phyloP scores from a whole-genome alignment of 2,888 invertebrate species.

The Apodemia mormo region DNA sequence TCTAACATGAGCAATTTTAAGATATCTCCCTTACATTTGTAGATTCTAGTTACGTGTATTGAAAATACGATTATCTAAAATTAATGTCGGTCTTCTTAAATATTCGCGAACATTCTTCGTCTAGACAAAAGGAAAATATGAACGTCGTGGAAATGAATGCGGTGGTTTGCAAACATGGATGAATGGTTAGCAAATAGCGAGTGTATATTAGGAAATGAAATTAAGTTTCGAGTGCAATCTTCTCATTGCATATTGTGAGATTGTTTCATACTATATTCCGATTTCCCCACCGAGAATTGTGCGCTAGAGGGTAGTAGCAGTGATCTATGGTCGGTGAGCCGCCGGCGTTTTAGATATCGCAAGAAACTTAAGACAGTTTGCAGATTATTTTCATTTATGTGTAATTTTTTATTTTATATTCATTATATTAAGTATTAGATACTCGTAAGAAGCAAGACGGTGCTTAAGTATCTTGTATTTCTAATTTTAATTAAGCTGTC shows the following conservation, averaged over 20 bases:
- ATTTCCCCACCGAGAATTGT: constrained; percentile 33
- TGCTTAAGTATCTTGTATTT: too few relatives aligned
- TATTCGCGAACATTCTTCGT: constrained; percentile 78
- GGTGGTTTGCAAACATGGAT: constrained; percentile 66
- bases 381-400: constrained; percentile 40
- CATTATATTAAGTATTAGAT: neutral
- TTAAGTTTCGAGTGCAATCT: constrained; percentile 71
- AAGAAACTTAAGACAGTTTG: constrained; percentile 39
- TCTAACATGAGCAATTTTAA: constrained; percentile 80
- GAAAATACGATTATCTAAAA: constrained; percentile 31
- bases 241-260: constrained; percentile 53
- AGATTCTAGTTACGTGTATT: constrained; percentile 28
- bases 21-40: constrained; percentile 70
- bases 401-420: constrained; percentile 27
- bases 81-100: constrained; percentile 59
- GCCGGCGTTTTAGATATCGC: constrained; percentile 42
- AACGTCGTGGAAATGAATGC: constrained; percentile 64
- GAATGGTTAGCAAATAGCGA: constrained; percentile 69
- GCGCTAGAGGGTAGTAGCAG: constrained; percentile 34
- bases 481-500: too few relatives aligned
- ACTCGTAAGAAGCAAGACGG: too few relatives aligned
- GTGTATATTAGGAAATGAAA: constrained; percentile 75
- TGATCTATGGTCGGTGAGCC: constrained; percentile 43
- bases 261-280: constrained; percentile 29
- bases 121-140: constrained; percentile 81